phyloP scores from a whole-genome alignment of 2,888 invertebrate species.

The Iselma pallidipennis region DNA sequence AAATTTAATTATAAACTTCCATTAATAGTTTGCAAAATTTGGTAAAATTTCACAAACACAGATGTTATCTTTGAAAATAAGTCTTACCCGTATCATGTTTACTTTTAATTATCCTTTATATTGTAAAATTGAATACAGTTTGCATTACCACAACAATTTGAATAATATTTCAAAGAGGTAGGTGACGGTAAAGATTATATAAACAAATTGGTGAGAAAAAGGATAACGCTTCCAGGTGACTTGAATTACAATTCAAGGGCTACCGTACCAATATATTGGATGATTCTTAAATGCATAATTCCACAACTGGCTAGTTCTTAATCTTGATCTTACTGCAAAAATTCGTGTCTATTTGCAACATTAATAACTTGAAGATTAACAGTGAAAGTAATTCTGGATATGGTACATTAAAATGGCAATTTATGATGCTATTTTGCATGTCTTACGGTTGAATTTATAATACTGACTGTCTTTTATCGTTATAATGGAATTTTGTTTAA shows the following conservation, averaged over 20 bases:
- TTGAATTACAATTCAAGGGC: background rate
- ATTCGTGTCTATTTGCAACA: no score
- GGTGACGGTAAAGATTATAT: no score
- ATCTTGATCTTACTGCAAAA: no score
- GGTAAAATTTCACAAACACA: background rate
- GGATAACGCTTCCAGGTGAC: no score
- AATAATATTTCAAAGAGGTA: no score
- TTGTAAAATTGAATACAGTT: background rate
- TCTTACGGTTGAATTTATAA: conserved; percentile 14
- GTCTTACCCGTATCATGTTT: background rate
- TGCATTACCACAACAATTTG: background rate
- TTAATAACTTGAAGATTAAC: no score
- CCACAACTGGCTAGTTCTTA: no score
- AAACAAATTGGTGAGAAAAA: no score
- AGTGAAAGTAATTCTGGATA: no score
- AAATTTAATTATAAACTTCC: background rate
- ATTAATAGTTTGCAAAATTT: background rate
- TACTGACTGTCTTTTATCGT: background rate
- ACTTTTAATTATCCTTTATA: background rate
- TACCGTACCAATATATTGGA: background rate
- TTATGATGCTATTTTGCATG: no score
- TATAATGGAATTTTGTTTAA: conserved; percentile 5
- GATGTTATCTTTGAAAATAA: background rate
- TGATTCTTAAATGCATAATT: background rate
- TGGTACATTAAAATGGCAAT: no score